Evolutionary conservation across 2,113 vertebrate species (phyloP).

Genomic region (Rhinoptilus africanus): DNA sequence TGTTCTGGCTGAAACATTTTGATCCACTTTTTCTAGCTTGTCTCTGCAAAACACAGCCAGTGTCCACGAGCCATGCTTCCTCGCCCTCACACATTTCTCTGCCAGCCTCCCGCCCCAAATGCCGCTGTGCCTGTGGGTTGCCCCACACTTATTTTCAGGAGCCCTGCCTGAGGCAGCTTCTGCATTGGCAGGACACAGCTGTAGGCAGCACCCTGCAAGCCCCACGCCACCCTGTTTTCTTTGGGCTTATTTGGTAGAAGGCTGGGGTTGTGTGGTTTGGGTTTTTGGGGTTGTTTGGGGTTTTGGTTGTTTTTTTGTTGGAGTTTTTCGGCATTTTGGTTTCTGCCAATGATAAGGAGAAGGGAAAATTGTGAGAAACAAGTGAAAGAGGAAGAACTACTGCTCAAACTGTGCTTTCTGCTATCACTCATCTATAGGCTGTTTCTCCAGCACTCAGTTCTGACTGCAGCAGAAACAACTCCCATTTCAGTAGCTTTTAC

Average conservation of each 20-base stretch:
- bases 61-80: accelerated
- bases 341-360: not conserved
- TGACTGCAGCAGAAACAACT: not conserved
- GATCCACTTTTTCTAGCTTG: not conserved
- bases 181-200: not conserved
- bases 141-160: not conserved
- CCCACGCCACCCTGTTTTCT: not conserved
- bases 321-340: not conserved
- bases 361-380: not conserved
- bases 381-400: not conserved
- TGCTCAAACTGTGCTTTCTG: not conserved
- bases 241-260: not conserved
- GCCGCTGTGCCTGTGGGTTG: accelerated
- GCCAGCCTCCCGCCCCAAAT: not conserved
- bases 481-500: not conserved
- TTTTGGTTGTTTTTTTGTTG: accelerated
- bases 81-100: not conserved
- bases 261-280: not conserved
- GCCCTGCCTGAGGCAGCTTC: not conserved
- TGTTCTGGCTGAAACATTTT: not conserved
- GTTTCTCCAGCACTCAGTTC: not conserved
- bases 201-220: not conserved
- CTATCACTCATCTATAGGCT: accelerated
- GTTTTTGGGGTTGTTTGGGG: not conserved
- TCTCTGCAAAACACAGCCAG: not conserved